Percentiles rank a stretch among this genome's conserved stretches.
Conservation (phyloP, 2,797 vertebrate species). For the Pseudomugil tenellus region DNA sequence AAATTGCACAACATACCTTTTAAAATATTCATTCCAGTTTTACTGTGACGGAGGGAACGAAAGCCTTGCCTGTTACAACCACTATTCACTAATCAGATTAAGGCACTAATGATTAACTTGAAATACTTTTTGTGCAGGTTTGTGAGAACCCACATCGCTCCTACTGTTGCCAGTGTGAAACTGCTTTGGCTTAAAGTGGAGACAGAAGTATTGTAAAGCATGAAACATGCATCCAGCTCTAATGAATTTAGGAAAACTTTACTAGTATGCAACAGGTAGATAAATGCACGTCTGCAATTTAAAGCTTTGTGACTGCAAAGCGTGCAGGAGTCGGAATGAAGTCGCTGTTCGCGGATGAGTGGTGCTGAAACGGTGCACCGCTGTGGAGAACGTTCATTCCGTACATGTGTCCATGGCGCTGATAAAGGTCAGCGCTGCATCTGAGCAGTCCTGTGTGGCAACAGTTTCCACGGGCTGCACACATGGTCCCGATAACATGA, state of each 20-base stretch:
- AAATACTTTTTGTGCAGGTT: slow-evolving; percentile 5
- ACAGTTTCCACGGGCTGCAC: slow-evolving; percentile 31
- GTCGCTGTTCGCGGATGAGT: slow-evolving; percentile 43
- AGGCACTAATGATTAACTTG: not conserved
- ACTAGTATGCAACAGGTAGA: slow-evolving; percentile 69
- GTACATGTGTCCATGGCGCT: not conserved
- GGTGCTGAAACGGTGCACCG: slow-evolving; percentile 46
- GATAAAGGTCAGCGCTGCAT: not conserved
- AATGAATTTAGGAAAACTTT: slow-evolving; percentile 23
- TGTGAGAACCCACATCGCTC: not conserved
- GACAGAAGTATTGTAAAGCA: slow-evolving; percentile 9
- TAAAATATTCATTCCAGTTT: not conserved
- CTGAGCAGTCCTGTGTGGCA: slow-evolving; percentile 5
- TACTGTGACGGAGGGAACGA: not conserved
- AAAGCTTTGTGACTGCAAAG: slow-evolving; percentile 8
- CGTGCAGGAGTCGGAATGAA: slow-evolving; percentile 22
- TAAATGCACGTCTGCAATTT: slow-evolving; percentile 27
- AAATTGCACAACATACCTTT: not conserved
- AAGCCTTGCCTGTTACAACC: slow-evolving; percentile 9
- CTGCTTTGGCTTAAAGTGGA: not conserved
- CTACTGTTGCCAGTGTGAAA: not conserved
- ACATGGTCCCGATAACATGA: slow-evolving; percentile 45
- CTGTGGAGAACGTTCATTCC: not conserved
- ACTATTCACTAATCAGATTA: not conserved
- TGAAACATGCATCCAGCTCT: slow-evolving; percentile 1